Evolutionary conservation across 2,797 vertebrate genomes (phyloP).

Genomic region (Aselliscus stoliczkanus): DNA sequence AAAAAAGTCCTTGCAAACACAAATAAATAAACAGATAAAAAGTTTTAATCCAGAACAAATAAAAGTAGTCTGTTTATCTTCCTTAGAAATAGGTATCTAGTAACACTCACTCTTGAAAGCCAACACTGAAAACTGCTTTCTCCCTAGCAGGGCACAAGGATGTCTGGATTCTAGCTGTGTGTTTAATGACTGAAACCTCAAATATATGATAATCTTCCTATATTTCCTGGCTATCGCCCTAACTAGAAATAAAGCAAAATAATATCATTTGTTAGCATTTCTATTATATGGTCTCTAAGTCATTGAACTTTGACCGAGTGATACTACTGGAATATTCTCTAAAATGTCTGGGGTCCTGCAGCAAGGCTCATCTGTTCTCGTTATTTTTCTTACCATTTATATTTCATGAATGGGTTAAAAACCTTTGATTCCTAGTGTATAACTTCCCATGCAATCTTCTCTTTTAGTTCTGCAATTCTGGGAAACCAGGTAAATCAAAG

Average conservation of each 20-base stretch:
- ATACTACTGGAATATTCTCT: background rate
- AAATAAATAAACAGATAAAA: background rate
- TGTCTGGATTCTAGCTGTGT: background rate
- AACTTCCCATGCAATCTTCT: background rate
- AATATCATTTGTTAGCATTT: background rate
- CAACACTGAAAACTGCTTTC: background rate
- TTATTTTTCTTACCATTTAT: background rate
- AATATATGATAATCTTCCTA: background rate
- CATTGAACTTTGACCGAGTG: background rate
- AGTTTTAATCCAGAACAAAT: background rate
- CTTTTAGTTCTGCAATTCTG: background rate
- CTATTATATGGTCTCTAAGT: background rate
- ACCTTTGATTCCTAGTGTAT: background rate
- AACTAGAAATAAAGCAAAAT: background rate
- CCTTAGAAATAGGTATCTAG: background rate
- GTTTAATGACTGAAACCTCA: background rate
- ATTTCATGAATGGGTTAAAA: background rate
- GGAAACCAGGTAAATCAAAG: background rate
- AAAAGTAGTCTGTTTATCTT: background rate
- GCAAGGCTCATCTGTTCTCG: background rate
- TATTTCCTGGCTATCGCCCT: background rate
- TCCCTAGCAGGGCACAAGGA: background rate
- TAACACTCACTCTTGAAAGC: background rate
- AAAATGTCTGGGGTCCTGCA: background rate
- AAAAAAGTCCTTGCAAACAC: background rate